phyloP scores from a whole-genome alignment of 1,140 invertebrate species.

The Drosophila ficusphila region DNA sequence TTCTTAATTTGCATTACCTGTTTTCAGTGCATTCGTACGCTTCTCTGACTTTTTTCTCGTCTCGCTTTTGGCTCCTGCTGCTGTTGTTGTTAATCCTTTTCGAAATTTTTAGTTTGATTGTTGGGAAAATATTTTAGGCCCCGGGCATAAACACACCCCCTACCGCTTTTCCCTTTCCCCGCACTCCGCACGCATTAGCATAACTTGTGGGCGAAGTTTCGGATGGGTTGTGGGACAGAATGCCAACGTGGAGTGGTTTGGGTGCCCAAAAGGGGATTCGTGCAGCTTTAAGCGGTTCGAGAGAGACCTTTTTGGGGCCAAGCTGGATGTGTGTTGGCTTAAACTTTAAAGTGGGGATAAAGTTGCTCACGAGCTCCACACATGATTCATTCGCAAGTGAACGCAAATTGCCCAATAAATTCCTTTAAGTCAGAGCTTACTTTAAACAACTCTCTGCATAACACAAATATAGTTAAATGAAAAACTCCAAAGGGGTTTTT shows the following conservation, averaged over 20 bases:
- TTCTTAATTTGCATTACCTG: too few species aligned
- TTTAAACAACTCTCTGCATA: too few species aligned
- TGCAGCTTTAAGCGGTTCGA: constrained; percentile 22
- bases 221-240: neutral
- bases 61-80: constrained; percentile 2
- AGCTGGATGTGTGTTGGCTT: neutral
- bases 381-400: too few species aligned
- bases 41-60: constrained; percentile 13
- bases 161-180: constrained; percentile 1
- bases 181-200: constrained; percentile 57
- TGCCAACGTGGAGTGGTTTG: neutral
- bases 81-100: constrained; percentile 71
- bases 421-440: too few species aligned
- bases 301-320: neutral
- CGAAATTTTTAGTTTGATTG: constrained; percentile 76
- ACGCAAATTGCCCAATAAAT: neutral
- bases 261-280: neutral
- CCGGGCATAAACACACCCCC: constrained; percentile 25
- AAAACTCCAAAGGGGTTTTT: too few species aligned
- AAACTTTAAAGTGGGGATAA: too few species aligned
- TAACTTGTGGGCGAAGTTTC: constrained; percentile 13
- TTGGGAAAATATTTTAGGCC: constrained; percentile 74
- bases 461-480: too few species aligned
- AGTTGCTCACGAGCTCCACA: too few species aligned
- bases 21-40: constrained; percentile 13